Base-by-base conservation (phyloP, 2,888 invertebrate genomes). In the Lasioglossum leucozonium region DNA sequence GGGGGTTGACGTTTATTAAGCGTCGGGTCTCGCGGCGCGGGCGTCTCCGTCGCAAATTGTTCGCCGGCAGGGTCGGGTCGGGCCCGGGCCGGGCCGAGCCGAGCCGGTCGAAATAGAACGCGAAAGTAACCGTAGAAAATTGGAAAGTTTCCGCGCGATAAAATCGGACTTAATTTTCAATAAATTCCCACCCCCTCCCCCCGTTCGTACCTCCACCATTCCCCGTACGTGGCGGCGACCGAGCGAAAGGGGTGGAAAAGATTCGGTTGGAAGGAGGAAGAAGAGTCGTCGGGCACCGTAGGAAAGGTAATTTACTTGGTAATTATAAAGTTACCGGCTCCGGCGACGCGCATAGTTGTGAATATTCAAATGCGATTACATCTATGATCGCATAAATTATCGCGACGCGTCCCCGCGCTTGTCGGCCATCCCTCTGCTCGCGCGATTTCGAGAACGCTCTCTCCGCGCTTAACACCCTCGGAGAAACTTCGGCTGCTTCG, bases 121-220 rank as follows among this genome's bases (percentile, higher is more conserved):
- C 87, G 91, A 90, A 91, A 91, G 91, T 91, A 92, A 92, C 91
- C 91, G 91, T 88, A 90, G 93, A 93, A 93, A 93, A 93, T 94
- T 93, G 93, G 93, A 93, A 94, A 94, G 89, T 94, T 94, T 94
- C 93, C 93, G 89, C 92, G 91, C 93, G 93, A 94, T 94, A 94
- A 94, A 94, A 93, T 93, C 93, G 90, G 91, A 92, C 92, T 93
- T 93, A 93, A 93, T 93, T 93, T 93, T 93, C 93, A 93, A 93
- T 93, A 93, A 93, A 93, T 93, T 91, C 91, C 87, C 88, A 34
- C 72, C 67, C 47, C 65, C 13, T 37, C 87, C 88, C 30, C 72
- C 67, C 47, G 58, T 10, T 37, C 67, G 30, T 3, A 4, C 42
- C 71, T 8, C 26, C 71, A 10, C 34, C 22, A 5, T 4, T 47